These are phyloP conservation scores for Trichomycterus rosablanca DNA, from an alignment of 2,113 vertebrate species.

Conservation along the genomic window DNA sequence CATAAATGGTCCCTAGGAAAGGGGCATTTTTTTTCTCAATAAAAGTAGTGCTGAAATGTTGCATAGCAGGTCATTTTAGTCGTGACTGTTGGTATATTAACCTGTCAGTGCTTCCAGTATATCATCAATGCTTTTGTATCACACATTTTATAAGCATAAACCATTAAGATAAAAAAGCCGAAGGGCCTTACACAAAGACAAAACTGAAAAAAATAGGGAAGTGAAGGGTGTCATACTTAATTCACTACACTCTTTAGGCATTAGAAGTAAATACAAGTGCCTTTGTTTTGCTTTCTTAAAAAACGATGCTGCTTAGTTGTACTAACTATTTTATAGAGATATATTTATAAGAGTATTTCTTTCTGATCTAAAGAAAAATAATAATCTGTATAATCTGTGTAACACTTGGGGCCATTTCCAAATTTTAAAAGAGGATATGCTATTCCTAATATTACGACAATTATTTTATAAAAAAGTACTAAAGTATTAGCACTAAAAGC, in stretches of 20 bases:
- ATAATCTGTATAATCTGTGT: no score
- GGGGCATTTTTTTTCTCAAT: not conserved
- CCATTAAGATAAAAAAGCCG: not conserved
- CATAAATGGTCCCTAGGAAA: slow-evolving; percentile 28
- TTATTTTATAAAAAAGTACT: no score
- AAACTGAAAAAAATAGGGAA: not conserved
- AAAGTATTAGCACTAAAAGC: no score
- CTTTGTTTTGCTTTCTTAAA: no score
- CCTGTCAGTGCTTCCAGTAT: no score
- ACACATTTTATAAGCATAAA: not conserved
- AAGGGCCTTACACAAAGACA: not conserved
- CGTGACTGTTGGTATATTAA: not conserved
- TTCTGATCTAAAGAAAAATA: no score
- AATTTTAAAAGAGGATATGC: no score
- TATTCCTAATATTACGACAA: no score
- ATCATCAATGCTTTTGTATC: not conserved
- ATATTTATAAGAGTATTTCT: no score
- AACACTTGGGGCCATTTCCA: no score
- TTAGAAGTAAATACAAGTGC: slow-evolving; percentile 3
- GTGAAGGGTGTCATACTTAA: not conserved
- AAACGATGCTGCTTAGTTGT: no score
- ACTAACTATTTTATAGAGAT: no score
- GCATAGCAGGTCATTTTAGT: slow-evolving; percentile 39
- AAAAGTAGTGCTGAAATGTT: slow-evolving; percentile 25
- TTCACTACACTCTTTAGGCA: slow-evolving; percentile 9